A percentile compares a stretch with the other conserved stretches of the same genome.
phyloP scores from a whole-genome alignment of 2,797 vertebrate genomes.

The Ctenopoma kingsleyae region DNA sequence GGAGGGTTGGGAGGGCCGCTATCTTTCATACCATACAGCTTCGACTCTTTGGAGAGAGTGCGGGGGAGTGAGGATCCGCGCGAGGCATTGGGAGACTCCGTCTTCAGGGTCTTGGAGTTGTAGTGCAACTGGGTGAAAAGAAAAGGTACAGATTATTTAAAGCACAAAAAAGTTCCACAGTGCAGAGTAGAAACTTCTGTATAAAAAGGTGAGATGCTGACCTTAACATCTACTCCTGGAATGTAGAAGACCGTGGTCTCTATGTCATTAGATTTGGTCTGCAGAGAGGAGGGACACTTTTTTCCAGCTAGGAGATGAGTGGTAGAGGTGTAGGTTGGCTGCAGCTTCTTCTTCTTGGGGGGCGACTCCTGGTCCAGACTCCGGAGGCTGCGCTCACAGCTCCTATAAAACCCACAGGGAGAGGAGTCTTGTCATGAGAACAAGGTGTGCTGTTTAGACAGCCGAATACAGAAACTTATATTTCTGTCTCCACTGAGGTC shows the following conservation, averaged over 20 bases:
- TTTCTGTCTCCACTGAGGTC: neutral
- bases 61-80: constrained; percentile 96
- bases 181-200: neutral
- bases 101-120: constrained; percentile 98
- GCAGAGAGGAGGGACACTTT: constrained; percentile 94
- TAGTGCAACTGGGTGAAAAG: constrained; percentile 90
- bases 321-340: constrained; percentile 92
- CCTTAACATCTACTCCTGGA: constrained; percentile 99
- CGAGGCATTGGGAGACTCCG: constrained; percentile 94
- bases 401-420: constrained; percentile 79
- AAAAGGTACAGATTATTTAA: neutral
- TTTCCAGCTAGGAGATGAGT: constrained; percentile 93
- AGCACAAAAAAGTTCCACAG: neutral
- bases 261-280: constrained; percentile 93
- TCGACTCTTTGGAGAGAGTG: constrained; percentile 98
- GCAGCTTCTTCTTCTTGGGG: constrained; percentile 97
- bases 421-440: neutral
- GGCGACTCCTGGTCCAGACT: constrained; percentile 98
- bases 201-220: constrained; percentile 55
- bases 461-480: neutral
- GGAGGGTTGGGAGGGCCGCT: constrained; percentile 85
- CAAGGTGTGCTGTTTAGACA: neutral
- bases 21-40: constrained; percentile 99
- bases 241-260: constrained; percentile 99
- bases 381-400: constrained; percentile 92